phyloP scores from a whole-genome alignment of 2,113 vertebrate genomes.

The Callocephalon fimbriatum region DNA sequence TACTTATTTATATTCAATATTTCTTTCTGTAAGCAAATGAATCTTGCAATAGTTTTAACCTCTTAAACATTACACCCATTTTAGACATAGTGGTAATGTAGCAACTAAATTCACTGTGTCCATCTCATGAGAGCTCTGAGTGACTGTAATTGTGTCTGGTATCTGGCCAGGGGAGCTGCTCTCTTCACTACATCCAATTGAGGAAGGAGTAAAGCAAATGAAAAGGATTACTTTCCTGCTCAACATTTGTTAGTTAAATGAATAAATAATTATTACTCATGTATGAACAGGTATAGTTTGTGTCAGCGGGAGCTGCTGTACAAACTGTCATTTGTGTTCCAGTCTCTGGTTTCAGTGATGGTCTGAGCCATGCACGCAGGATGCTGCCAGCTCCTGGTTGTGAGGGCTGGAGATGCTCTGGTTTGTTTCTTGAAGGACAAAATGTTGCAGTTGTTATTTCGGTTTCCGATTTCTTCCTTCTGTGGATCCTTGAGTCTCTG shows the following conservation, averaged over 20 bases:
- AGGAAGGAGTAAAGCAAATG: not conserved
- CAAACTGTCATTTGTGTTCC: not conserved
- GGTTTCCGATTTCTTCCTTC: not conserved
- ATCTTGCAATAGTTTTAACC: not conserved
- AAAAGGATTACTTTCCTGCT: not conserved
- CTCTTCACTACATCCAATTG: not conserved
- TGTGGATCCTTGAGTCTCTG: not conserved
- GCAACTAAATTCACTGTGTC: not conserved
- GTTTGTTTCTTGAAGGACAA: not conserved
- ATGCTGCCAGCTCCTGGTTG: fast-evolving
- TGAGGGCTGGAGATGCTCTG: not conserved
- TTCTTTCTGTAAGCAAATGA: not conserved
- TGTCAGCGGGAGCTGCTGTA: not conserved
- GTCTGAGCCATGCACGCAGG: fast-evolving
- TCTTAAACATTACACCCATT: not conserved
- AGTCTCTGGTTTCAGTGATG: not conserved
- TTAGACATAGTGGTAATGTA: not conserved
- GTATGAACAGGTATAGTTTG: not conserved
- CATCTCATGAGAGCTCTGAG: not conserved
- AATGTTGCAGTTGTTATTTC: not conserved
- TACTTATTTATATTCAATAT: not conserved
- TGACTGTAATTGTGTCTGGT: not conserved
- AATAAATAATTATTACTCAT: not conserved
- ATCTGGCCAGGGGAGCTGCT: not conserved
- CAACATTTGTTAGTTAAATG: not conserved